phyloP scores from a whole-genome alignment of 2,797 vertebrate species.

The Columba guinea region DNA sequence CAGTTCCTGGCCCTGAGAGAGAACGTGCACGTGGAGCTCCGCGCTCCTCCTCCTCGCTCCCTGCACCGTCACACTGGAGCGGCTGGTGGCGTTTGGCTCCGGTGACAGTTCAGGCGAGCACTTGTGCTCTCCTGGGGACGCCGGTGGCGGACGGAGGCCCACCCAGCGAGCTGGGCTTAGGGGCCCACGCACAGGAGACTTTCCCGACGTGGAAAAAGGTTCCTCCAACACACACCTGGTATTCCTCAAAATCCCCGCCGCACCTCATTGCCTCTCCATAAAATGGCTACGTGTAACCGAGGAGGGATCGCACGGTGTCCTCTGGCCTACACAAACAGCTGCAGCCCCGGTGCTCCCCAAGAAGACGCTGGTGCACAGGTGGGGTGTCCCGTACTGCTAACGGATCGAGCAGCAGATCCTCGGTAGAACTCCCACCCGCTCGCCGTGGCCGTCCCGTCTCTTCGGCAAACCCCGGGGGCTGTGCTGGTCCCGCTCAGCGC shows the following conservation, averaged over 20 bases:
- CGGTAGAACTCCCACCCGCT: not conserved
- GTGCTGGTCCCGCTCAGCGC: not conserved
- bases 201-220: rapidly evolving
- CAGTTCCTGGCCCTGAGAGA: not conserved
- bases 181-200: not conserved
- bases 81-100: not conserved
- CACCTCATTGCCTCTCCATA: not conserved
- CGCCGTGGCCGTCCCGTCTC: not conserved
- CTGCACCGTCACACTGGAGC: rapidly evolving
- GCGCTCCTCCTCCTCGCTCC: not conserved
- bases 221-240: not conserved
- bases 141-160: rapidly evolving
- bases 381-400: not conserved
- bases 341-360: rapidly evolving
- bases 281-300: not conserved
- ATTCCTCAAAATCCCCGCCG: not conserved
- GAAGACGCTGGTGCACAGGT: not conserved
- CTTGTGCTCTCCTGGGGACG: not conserved
- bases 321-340: not conserved
- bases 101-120: rapidly evolving
- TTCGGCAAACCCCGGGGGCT: not conserved
- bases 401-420: not conserved
- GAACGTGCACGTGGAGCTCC: not conserved
- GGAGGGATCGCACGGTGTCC: not conserved
- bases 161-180: not conserved